Evolutionary conservation across 2,797 vertebrate genomes (phyloP).

Genomic region (Clarias platycephalus): DNA sequence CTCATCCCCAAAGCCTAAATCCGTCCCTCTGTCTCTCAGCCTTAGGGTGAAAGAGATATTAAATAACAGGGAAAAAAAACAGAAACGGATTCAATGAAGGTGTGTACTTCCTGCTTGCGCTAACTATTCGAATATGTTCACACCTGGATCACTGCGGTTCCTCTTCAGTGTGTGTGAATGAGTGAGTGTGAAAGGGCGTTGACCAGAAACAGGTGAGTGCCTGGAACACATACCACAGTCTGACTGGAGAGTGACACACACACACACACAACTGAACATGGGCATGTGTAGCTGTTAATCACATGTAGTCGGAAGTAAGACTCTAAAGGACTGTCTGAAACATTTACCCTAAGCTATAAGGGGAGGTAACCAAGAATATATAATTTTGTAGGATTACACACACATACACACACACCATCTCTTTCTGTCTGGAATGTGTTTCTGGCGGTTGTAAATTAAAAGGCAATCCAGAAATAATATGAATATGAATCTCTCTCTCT

Average conservation of each 20-base stretch:
- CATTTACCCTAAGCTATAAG: constrained; percentile 47
- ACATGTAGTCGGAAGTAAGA: constrained; percentile 56
- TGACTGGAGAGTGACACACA: constrained; percentile 31
- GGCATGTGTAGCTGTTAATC: constrained; percentile 38
- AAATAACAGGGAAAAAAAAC: constrained; percentile 33
- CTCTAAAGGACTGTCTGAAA: constrained; percentile 47
- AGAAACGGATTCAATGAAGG: constrained; percentile 6
- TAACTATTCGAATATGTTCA: constrained; percentile 23
- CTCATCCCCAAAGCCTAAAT: constrained; percentile 50
- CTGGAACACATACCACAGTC: constrained; percentile 31
- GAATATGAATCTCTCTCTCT: not conserved
- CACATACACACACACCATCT: constrained; percentile 9
- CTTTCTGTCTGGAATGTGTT: constrained; percentile 66
- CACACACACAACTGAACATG: constrained; percentile 25
- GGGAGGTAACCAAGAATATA: constrained; percentile 52
- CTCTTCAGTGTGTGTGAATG: constrained; percentile 17
- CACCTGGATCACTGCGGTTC: constrained; percentile 7
- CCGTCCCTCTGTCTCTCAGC: constrained; percentile 56
- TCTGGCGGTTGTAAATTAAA: constrained; percentile 70
- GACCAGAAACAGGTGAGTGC: constrained; percentile 35
- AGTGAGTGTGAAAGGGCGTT: constrained; percentile 27
- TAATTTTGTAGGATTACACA: constrained; percentile 24
- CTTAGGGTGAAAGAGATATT: constrained; percentile 51
- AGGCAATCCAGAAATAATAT: constrained; percentile 47
- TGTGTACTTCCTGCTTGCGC: not conserved